Evolutionary conservation across 2,113 vertebrate genomes (phyloP).

Genomic region (Turdus rufiventris): DNA sequence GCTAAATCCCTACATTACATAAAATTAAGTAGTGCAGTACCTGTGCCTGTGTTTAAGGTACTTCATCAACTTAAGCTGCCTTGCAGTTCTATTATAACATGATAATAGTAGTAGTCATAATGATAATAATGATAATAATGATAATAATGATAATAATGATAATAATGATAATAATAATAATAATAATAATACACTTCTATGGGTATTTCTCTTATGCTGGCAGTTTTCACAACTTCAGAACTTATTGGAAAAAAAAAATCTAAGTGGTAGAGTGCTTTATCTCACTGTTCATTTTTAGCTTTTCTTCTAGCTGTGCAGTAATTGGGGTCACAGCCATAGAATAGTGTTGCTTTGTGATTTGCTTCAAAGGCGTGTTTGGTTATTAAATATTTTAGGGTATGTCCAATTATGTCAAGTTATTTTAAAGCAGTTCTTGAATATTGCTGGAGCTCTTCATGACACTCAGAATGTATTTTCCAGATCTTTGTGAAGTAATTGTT

Average conservation of each 20-base stretch:
- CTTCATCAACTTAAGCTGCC: neutral
- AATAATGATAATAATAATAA: neutral
- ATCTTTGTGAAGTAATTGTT: conserved; percentile 50
- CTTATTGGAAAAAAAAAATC: neutral
- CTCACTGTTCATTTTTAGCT: neutral
- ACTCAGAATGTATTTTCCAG: conserved; percentile 51
- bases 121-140: neutral
- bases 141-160: neutral
- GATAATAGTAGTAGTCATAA: neutral
- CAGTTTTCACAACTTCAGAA: conserved; percentile 20
- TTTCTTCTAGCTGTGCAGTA: conserved; percentile 15
- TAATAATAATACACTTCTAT: neutral
- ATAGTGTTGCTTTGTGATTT: conserved; percentile 28
- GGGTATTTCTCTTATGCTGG: conserved; percentile 3
- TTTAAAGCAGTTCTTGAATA: conserved; percentile 59
- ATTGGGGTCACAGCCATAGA: conserved; percentile 16
- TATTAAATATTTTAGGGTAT: conserved; percentile 63
- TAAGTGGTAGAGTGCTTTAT: neutral
- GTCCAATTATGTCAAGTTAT: conserved; percentile 64
- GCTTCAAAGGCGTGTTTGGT: conserved; percentile 50
- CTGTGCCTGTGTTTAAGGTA: neutral
- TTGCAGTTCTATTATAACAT: neutral
- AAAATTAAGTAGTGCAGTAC: neutral
- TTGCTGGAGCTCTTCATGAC: conserved; percentile 49
- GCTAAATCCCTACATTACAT: neutral